Conservation (phyloP, 2,113 vertebrate species). For the Lasiurus borealis region DNA sequence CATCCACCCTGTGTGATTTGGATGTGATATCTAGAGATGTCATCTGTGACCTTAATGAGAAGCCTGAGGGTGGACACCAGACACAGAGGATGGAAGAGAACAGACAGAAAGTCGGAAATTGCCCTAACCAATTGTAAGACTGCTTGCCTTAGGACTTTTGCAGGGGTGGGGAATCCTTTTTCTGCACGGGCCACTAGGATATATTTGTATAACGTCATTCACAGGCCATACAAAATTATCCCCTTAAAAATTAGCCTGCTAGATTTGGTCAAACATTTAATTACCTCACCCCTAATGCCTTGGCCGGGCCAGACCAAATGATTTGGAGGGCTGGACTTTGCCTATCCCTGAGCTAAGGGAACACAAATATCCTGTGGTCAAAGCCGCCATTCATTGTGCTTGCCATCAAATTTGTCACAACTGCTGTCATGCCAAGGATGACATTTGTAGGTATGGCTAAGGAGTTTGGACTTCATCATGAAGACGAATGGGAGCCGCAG, state of each 20-base stretch:
- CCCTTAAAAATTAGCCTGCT: no score
- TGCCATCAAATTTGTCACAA: background rate
- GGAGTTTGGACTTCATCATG: background rate
- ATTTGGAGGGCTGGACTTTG: no score
- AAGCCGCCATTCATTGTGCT: background rate
- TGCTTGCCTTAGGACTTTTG: background rate
- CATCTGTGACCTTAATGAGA: background rate
- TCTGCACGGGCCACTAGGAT: no score
- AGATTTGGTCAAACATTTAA: no score
- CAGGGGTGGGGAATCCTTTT: no score
- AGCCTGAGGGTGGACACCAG: background rate
- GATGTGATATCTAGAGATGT: background rate
- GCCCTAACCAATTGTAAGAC: background rate
- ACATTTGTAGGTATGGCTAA: background rate
- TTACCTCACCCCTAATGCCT: no score
- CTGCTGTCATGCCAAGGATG: background rate
- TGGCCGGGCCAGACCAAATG: no score
- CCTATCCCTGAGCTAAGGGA: background rate
- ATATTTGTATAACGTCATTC: no score
- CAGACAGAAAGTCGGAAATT: background rate
- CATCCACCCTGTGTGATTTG: background rate
- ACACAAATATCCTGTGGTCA: background rate
- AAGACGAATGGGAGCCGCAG: background rate
- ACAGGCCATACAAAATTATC: no score
- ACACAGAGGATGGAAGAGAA: background rate